Evolutionary conservation across 1,140 invertebrate species (phyloP).

Genomic region (Rhagoletis zephyria): DNA sequence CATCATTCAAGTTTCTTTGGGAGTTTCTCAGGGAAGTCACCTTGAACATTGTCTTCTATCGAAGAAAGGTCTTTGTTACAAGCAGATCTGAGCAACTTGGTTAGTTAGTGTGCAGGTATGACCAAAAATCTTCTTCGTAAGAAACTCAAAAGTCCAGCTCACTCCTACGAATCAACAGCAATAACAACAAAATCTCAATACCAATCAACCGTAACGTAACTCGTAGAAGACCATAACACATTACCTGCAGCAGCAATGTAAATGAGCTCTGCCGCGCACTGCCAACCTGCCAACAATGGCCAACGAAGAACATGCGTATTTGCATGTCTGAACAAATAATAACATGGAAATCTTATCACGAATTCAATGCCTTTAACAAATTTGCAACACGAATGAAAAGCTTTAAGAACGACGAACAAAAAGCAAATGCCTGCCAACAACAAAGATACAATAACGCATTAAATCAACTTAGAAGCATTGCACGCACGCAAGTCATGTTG

Average conservation of each 20-base stretch:
- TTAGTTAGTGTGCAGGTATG: too few relatives aligned
- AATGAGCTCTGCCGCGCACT: background rate
- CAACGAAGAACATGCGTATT: conserved; percentile 55
- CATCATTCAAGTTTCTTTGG: too few relatives aligned
- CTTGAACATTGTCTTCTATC: too few relatives aligned
- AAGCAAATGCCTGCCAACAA: background rate
- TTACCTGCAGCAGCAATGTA: conserved; percentile 21
- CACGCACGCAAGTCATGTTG: conserved; percentile 49
- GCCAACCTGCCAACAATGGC: background rate
- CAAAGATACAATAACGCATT: conserved; percentile 18
- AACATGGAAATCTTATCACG: conserved; percentile 57
- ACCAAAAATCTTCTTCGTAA: too few relatives aligned
- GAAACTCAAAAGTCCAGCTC: too few relatives aligned
- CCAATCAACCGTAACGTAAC: too few relatives aligned
- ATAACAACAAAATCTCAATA: too few relatives aligned
- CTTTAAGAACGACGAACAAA: background rate
- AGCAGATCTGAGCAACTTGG: too few relatives aligned
- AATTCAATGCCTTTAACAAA: conserved; percentile 54
- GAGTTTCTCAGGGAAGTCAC: too few relatives aligned
- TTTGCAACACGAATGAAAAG: conserved; percentile 41
- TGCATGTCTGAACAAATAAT: conserved; percentile 57
- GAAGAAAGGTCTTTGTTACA: too few relatives aligned
- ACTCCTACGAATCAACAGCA: too few relatives aligned
- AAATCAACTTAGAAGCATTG: conserved; percentile 35
- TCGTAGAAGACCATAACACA: conserved; percentile 10